Base-by-base conservation (phyloP, 2,888 invertebrate species). In the Steinernema carpocapsae region DNA sequence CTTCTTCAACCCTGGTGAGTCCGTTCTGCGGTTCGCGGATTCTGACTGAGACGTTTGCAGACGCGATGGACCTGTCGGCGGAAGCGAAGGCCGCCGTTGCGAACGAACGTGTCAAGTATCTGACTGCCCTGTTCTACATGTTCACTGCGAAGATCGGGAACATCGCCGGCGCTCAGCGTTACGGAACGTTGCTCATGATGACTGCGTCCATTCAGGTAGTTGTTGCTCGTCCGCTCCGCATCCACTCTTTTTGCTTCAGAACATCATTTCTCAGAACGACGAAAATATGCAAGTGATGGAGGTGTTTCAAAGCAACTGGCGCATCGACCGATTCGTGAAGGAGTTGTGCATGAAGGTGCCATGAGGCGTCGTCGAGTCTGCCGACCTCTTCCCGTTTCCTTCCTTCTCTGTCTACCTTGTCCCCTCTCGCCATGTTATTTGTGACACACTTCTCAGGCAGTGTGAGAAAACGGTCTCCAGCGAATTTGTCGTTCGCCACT, bases 221-320 rank as follows among this genome's bases (percentile, higher is more conserved):
- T n/a, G 48, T 3, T n/a, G 3, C n/a, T 48, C 19, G 17, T 19
- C 19, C 48, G 17, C 10, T 3, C 10, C 37, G n/a, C 10, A 37
- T 37, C 3, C 3, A 6, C 37, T 37, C 37, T 37, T 37, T 37
- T 37, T 45, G 51, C 77, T 85, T 78, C 78, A 86, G 85, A 85
- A 86, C 75, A 87, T 86, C 72, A 81, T 86, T 75, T 84, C 85
- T 24, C 83, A 84, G 76, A 87, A 86, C 75, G 86, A 86, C 72
- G 86, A 86, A 71, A 86, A 86, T 76, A 86, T 86, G 86, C 86
- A 87, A 74, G 84, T 86, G 19, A 86, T 86, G 86, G 84, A 85
- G 52, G 77, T 85, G 72, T 85, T 83, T 76, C 82, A 82, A 76
- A 81, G 82, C 74, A 82, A 48, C 17, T 79, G 72, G 83, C 79